Evolutionary conservation across 2,888 invertebrate genomes (phyloP), one percentile per base, ranked within the genome.

Genomic region (Cheilosia impressa): DNA sequence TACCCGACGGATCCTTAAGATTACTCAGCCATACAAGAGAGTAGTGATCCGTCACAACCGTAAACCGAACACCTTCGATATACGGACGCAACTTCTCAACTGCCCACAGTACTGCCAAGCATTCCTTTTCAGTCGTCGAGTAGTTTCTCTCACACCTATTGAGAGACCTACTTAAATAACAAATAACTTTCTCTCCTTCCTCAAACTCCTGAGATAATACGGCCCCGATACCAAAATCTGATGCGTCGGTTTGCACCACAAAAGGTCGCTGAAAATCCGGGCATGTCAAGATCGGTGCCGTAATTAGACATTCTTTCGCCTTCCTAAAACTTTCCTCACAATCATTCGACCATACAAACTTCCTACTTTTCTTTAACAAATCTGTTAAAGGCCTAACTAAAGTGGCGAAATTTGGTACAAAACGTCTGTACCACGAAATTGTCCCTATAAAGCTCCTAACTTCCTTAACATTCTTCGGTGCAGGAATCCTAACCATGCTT

Each of bases 21-120:
- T 27, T 27, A 7, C 27, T 27, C 27, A 27, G 6, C 27, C 27
- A 7, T 1, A 27, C 27, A 3, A 27, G 22, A 5, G 22, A 58
- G 24, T 41, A 41, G 22, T 58, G 58, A 58, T 58, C 41, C 22
- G 24, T 58, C 24, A 58, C 58, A 7, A 41, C 58, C 38, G 58
- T 58, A 22, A 58, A 58, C 7, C 58, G 38, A 58, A 58, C 58
- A 5, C 41, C 58, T 58, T 41, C 41, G 41, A 58, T 58, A 22
- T 58, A 24, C 15, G 41, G 41, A 3, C 58, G 22, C 22, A 41
- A 58, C 22, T 58, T 58, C 58, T 58, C 58, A 58, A 41, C 19
- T 6, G 27, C 27, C 5, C 7, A 27, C 1, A 27, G 27, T 4
- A 6, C 27, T 0, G 27, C 27, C 7, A 27, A 27, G 27, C 24